Percentiles rank a stretch among this genome's conserved stretches.
Evolutionary conservation across 2,888 invertebrate genomes (phyloP).

Genomic region (Clunio marinus): DNA sequence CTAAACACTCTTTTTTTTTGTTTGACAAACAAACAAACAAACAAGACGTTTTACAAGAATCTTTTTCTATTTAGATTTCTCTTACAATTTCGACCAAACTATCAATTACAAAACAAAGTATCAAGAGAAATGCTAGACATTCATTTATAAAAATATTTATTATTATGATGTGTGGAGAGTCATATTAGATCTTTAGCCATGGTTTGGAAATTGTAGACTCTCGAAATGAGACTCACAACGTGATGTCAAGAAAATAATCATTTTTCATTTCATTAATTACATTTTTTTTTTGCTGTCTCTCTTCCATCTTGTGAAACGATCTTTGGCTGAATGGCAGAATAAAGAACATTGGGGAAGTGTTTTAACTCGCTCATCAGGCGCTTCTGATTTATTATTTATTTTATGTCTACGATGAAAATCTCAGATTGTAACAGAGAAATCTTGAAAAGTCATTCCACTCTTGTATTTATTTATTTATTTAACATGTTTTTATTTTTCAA

Average conservation of each 20-base stretch:
- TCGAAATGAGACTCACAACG: background rate
- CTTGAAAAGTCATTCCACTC: conserved; percentile 19
- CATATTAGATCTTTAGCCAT: background rate
- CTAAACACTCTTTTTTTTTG: background rate
- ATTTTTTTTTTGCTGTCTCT: background rate
- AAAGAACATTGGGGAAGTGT: conserved; percentile 7
- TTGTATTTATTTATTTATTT: background rate
- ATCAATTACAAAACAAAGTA: conserved; percentile 32
- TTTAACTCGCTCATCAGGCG: conserved; percentile 23
- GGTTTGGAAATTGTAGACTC: background rate
- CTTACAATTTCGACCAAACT: background rate
- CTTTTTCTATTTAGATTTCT: conserved; percentile 1
- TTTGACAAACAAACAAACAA: conserved; percentile 34
- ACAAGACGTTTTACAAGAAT: conserved; percentile 12
- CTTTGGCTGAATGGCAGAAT: background rate
- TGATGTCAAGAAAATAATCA: conserved; percentile 32
- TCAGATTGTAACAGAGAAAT: conserved; percentile 19
- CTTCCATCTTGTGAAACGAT: background rate
- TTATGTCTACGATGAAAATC: conserved; percentile 19
- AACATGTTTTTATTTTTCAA: no score
- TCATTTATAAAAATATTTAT: conserved; percentile 23
- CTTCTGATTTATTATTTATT: conserved; percentile 24
- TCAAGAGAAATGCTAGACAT: background rate
- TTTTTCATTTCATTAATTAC: conserved; percentile 31
- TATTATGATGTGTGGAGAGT: conserved; percentile 23